Percentiles rank a stretch among this genome's conserved stretches.
Conservation (phyloP, 2,113 vertebrate genomes). For the Lonchura striata region DNA sequence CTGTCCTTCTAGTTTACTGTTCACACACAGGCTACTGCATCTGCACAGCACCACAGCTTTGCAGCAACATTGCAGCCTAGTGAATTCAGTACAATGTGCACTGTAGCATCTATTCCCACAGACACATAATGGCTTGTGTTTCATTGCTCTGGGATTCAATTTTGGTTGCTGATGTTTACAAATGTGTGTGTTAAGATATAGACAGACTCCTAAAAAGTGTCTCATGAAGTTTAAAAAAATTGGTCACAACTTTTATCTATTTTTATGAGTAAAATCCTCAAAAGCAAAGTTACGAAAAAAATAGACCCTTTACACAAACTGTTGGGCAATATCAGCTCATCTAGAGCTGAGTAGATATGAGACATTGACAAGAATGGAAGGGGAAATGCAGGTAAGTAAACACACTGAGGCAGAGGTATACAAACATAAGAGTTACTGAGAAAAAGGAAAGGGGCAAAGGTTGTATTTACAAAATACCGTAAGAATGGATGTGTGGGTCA, state of each 20-base stretch:
- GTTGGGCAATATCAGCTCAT: not conserved
- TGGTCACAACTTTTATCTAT: not conserved
- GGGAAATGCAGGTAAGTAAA: not conserved
- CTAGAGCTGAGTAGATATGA: not conserved
- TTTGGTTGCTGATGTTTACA: not conserved
- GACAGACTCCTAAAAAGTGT: not conserved
- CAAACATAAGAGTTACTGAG: not conserved
- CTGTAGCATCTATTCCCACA: not conserved
- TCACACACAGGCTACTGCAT: not conserved
- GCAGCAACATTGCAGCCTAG: not conserved
- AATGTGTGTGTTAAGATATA: not conserved
- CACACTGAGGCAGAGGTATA: not conserved
- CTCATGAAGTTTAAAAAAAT: not conserved
- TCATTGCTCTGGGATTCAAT: not conserved
- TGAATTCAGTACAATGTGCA: not conserved
- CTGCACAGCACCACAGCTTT: not conserved
- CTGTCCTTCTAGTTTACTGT: not conserved
- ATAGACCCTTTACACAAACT: not conserved
- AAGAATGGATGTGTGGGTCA: not conserved
- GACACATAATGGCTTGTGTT: not conserved
- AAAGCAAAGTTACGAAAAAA: not conserved
- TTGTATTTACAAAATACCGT: not conserved
- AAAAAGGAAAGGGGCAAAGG: not conserved
- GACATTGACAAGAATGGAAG: not conserved
- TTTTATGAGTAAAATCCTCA: not conserved